Evolutionary conservation across 2,797 vertebrate species (phyloP).

Genomic region (Gephyroberyx darwinii): DNA sequence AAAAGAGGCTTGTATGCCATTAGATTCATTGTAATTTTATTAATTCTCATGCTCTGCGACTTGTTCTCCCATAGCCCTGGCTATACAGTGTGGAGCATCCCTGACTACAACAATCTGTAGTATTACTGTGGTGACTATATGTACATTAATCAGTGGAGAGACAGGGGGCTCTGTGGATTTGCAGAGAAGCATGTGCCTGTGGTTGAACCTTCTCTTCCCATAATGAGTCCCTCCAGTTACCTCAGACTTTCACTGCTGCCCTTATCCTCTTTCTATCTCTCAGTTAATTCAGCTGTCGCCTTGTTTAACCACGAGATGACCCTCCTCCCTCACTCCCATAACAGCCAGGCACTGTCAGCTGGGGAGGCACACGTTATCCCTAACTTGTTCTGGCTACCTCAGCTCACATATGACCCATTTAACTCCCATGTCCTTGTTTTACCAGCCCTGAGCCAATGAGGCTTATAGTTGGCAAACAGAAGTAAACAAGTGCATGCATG

Average conservation of each 20-base stretch:
- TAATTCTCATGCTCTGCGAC: constrained; percentile 72
- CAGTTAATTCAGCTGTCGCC: constrained; percentile 64
- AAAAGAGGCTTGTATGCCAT: constrained; percentile 61
- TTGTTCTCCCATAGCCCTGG: constrained; percentile 47
- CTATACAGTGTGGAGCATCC: constrained; percentile 44
- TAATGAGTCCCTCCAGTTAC: constrained; percentile 77
- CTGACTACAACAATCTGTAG: constrained; percentile 47
- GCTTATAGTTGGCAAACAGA: constrained; percentile 56
- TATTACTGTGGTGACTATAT: constrained; percentile 51
- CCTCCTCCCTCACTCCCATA: constrained; percentile 32
- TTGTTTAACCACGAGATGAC: constrained; percentile 69
- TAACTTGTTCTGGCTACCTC: constrained; percentile 69
- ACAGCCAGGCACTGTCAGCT: constrained; percentile 60
- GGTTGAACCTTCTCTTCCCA: constrained; percentile 61
- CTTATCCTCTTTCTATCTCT: constrained; percentile 51
- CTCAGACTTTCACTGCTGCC: constrained; percentile 53
- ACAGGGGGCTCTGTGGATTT: constrained; percentile 57
- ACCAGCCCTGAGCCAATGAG: constrained; percentile 55
- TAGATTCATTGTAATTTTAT: constrained; percentile 78
- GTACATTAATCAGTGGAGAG: constrained; percentile 73
- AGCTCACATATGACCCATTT: constrained; percentile 75
- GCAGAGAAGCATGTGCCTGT: constrained; percentile 54
- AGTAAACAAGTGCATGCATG: constrained; percentile 46
- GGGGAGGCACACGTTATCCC: constrained; percentile 44
- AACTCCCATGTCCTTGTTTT: constrained; percentile 60